phyloP scores from a whole-genome alignment of 2,113 vertebrate genomes.

The Tachycineta bicolor region DNA sequence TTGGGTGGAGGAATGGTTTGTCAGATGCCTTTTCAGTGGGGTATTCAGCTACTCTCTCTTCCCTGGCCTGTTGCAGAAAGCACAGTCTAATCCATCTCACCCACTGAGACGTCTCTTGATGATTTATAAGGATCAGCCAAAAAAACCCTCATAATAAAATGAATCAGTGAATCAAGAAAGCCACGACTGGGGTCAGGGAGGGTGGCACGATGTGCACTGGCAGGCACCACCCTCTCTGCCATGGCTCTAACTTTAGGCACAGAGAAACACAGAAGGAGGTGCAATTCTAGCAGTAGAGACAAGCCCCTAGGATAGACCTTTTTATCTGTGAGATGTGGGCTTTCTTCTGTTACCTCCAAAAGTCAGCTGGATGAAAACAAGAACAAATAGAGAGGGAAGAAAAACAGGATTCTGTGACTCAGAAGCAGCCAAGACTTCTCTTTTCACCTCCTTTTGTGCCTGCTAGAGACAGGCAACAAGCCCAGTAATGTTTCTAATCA shows the following conservation, averaged over 20 bases:
- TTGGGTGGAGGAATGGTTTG: neutral
- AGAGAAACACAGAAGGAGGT: neutral
- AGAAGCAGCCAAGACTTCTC: neutral
- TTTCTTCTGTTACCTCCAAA: neutral
- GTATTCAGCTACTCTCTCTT: neutral
- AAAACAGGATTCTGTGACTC: neutral
- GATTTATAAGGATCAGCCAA: neutral
- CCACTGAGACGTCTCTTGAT: neutral
- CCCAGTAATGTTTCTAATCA: neutral
- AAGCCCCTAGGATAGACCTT: neutral
- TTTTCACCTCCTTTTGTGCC: neutral
- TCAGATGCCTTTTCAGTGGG: neutral
- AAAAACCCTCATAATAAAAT: neutral
- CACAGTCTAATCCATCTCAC: neutral
- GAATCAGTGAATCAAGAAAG: neutral
- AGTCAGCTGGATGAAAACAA: neutral
- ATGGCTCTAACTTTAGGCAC: neutral
- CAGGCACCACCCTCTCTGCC: neutral
- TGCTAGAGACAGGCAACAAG: neutral
- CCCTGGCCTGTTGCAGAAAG: neutral
- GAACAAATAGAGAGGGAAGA: neutral
- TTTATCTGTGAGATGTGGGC: neutral
- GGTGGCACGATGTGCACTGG: fast-evolving
- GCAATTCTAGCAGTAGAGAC: neutral
- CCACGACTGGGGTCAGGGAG: neutral